These are phyloP conservation scores for Adela reaumurella DNA, from an alignment of 2,888 invertebrate genomes.

Conservation along the genomic window DNA sequence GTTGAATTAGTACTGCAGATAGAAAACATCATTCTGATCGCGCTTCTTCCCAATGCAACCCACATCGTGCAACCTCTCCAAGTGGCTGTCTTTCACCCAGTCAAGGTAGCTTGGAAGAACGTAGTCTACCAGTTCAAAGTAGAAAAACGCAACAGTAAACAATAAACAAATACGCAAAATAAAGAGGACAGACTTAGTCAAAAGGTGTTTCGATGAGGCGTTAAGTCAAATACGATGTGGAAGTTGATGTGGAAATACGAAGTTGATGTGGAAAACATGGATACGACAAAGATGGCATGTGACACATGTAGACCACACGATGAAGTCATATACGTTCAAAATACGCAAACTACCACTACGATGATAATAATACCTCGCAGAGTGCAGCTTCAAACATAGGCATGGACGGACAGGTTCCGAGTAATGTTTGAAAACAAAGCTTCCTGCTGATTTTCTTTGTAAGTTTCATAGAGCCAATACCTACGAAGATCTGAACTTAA, in stretches of 20 bases:
- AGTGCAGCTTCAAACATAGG: too few relatives aligned
- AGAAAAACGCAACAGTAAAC: neutral
- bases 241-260: neutral
- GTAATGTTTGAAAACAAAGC: neutral
- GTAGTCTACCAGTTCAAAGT: neutral
- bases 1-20: neutral
- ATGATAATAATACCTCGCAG: neutral
- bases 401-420: neutral
- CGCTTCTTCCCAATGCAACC: constrained; percentile 1
- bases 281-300: neutral
- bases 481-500: neutral
- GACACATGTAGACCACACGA: neutral
- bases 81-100: neutral
- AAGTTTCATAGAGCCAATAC: neutral
- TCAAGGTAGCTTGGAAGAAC: neutral
- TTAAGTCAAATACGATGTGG: neutral
- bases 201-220: neutral
- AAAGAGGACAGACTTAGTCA: constrained; percentile 1
- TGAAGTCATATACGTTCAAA: neutral
- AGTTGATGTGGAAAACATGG: neutral
- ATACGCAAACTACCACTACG: neutral
- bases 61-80: constrained; percentile 2
- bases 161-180: constrained; percentile 1
- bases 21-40: constrained; percentile 3
- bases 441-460: neutral